A percentile compares a stretch with the other conserved stretches of the same genome.
Conservation (phyloP, 2,113 vertebrate species). For the Lichenostomus cassidix region DNA sequence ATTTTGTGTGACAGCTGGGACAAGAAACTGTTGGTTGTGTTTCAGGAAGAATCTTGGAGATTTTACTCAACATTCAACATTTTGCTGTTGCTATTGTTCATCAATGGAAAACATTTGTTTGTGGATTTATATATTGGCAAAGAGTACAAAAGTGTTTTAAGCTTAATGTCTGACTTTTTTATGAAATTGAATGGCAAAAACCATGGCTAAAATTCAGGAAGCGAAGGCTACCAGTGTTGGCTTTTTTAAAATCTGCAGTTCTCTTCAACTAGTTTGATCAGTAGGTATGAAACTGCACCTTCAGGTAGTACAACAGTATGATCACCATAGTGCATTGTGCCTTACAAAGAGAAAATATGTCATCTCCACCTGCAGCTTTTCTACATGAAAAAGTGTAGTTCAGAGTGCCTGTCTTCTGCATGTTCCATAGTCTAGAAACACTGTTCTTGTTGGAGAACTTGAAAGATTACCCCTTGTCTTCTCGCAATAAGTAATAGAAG, state of each 20-base stretch:
- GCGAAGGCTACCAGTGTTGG: not conserved
- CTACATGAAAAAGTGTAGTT: not conserved
- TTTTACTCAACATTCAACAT: not conserved
- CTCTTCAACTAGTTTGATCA: not conserved
- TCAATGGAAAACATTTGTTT: not conserved
- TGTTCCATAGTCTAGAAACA: not conserved
- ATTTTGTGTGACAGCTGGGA: not conserved
- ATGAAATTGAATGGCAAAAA: not conserved
- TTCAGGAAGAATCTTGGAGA: not conserved
- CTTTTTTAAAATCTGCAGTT: not conserved
- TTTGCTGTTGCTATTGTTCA: not conserved
- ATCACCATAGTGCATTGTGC: too few species aligned
- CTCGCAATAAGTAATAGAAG: not conserved
- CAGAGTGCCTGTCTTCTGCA: not conserved
- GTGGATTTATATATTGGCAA: not conserved
- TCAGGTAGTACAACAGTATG: not conserved
- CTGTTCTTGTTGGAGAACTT: not conserved
- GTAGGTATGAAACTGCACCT: not conserved
- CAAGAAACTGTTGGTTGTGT: not conserved
- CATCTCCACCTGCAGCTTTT: not conserved
- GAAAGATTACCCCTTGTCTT: not conserved
- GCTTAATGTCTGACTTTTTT: not conserved
- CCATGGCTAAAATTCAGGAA: not conserved
- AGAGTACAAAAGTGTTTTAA: not conserved
- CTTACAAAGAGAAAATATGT: not conserved